Base-by-base conservation (phyloP, 2,113 vertebrate genomes). In the Cyanistes caeruleus region DNA sequence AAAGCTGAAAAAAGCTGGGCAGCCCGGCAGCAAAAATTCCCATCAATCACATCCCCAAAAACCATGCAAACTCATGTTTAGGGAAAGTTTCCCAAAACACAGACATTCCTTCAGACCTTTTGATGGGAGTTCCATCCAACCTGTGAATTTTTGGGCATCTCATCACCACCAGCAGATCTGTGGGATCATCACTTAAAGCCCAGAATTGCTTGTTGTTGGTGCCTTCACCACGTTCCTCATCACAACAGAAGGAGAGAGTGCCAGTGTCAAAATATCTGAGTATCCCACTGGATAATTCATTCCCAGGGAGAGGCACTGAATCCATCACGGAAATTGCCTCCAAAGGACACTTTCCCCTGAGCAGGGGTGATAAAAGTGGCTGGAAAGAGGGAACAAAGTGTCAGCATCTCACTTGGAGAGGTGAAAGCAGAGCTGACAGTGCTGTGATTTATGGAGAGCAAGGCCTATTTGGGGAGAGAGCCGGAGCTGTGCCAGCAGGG, bases 401-500 rank as follows among this genome's bases (percentile, higher is more conserved):
- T 77, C 86, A 77, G 59, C 77, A 31, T 80, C 89, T 91, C 78
- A 27, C 62, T 82, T 3, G 41, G 79, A 77, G 95, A 79, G n/a
- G 80, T 33, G 81, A 84, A 88, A 94, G 41, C 6, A 0, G 76
- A 84, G 72, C 43, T 90, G 95, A 55, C 91, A 82, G 48, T 1
- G 0, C 52, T 2, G 75, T 92, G 92, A 97, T 97, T 96, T 96
- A 96, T 84, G 90, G 84, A 75, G 49, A 88, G 33, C 41, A 5
- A 22, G 73, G 48, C 31, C 31, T 9, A 0, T 79, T 39, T 65
- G 68, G 69, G 74, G 69, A 90, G 9, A 62, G 74, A 86, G 77
- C 39, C 25, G 43, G 58, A 87, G 87, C 64, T 39, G 74, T 73
- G 85, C 94, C 96, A 95, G 73, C 85, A 28, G 55, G 44, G 74